Conservation (phyloP, 2,797 vertebrate species). For the Mus minutoides region DNA sequence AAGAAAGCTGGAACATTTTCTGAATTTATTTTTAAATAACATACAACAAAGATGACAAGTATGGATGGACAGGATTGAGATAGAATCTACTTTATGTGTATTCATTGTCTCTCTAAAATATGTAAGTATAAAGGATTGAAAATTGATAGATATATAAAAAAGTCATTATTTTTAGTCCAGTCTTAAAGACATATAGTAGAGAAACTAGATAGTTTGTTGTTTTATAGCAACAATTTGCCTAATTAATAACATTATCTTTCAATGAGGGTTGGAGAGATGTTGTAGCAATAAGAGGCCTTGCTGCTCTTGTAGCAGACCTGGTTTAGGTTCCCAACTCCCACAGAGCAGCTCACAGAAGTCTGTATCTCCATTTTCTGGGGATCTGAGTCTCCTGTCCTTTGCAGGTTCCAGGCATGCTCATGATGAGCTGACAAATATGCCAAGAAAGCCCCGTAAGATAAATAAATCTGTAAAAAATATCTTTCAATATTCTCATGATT, state of each 20-base stretch:
- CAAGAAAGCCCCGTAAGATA: background rate
- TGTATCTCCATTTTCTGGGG: background rate
- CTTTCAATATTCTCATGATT: background rate
- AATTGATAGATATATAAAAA: background rate
- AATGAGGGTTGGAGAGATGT: background rate
- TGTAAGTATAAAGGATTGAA: background rate
- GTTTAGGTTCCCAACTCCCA: background rate
- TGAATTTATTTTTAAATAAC: background rate
- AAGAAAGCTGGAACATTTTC: background rate
- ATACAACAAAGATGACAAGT: background rate
- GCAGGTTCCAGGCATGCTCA: background rate
- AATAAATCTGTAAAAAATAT: background rate
- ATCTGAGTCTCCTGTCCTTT: background rate
- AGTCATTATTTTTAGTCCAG: background rate
- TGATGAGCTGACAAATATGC: background rate
- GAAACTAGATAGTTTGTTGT: background rate
- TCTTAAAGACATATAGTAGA: background rate
- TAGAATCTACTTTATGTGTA: background rate
- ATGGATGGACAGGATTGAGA: background rate
- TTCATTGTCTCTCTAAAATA: constrained; percentile 20
- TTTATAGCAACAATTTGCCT: background rate
- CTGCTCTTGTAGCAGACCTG: no score
- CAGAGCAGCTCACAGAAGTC: background rate
- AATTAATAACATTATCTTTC: background rate
- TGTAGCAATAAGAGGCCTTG: no score